phyloP scores from a whole-genome alignment of 2,113 vertebrate genomes.

The Alaudala cheleensis region DNA sequence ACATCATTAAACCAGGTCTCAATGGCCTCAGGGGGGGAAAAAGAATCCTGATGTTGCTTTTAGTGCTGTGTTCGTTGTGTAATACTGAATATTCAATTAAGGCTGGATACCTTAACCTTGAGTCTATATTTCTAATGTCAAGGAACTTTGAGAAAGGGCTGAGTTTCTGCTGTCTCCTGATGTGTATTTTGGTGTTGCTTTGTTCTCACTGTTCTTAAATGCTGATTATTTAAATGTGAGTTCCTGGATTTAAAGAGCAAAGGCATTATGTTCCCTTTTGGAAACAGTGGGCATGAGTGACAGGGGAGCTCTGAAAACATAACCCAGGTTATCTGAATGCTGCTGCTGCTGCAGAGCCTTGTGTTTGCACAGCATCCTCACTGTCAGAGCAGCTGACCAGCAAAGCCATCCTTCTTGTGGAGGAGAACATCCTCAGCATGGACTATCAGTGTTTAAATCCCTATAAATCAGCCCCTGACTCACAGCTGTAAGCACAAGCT shows the following conservation, averaged over 20 bases:
- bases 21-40: fast-evolving
- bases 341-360: neutral
- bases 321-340: neutral
- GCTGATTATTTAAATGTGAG: neutral
- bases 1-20: neutral
- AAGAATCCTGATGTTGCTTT: neutral
- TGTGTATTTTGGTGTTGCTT: neutral
- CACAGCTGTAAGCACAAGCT: neutral
- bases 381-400: neutral
- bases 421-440: neutral
- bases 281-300: neutral
- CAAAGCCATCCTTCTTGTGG: neutral
- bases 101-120: neutral
- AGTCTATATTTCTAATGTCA: neutral
- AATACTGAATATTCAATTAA: neutral
- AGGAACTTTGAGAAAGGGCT: neutral
- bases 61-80: neutral
- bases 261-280: neutral
- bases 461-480: fast-evolving
- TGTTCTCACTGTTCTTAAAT: neutral
- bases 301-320: fast-evolving
- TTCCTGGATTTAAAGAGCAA: neutral
- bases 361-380: neutral
- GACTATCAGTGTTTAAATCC: neutral
- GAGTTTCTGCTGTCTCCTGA: neutral